These are phyloP conservation scores for Vireo altiloquus DNA, from an alignment of 2,113 vertebrate species.

Conservation along the genomic window DNA sequence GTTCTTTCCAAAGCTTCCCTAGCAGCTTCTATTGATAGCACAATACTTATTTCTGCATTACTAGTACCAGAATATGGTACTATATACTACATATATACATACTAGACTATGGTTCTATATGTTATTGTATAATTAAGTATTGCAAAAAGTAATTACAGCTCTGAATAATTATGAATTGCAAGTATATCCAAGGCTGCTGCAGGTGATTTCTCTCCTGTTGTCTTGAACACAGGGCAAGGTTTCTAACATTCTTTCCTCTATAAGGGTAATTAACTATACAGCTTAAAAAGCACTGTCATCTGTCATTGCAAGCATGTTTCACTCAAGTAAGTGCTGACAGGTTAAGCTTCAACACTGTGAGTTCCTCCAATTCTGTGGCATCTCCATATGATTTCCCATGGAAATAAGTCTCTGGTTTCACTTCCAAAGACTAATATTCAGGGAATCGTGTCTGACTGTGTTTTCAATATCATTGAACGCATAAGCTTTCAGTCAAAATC, in stretches of 20 bases:
- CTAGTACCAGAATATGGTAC: not conserved
- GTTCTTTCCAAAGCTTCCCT: not conserved
- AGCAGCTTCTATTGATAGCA: not conserved
- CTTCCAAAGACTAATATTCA: not conserved
- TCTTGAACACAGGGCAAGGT: not conserved
- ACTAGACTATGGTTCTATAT: no score
- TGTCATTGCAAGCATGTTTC: not conserved
- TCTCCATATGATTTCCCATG: not conserved
- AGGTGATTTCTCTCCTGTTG: not conserved
- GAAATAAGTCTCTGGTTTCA: not conserved
- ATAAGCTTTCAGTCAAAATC: not conserved
- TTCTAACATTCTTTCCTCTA: not conserved
- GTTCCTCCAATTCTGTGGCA: not conserved
- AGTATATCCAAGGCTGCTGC: not conserved
- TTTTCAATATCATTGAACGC: not conserved
- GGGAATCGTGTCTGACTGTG: fast-evolving
- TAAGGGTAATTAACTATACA: not conserved
- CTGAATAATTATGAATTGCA: not conserved
- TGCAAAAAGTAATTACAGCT: not conserved
- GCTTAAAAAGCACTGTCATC: not conserved
- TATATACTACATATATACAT: no score
- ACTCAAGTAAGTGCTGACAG: not conserved
- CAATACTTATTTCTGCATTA: not conserved
- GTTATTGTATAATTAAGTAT: not conserved
- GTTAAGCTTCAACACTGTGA: not conserved